Evolutionary conservation across 2,113 vertebrate genomes (phyloP).

Genomic region (Macaca mulatta): DNA sequence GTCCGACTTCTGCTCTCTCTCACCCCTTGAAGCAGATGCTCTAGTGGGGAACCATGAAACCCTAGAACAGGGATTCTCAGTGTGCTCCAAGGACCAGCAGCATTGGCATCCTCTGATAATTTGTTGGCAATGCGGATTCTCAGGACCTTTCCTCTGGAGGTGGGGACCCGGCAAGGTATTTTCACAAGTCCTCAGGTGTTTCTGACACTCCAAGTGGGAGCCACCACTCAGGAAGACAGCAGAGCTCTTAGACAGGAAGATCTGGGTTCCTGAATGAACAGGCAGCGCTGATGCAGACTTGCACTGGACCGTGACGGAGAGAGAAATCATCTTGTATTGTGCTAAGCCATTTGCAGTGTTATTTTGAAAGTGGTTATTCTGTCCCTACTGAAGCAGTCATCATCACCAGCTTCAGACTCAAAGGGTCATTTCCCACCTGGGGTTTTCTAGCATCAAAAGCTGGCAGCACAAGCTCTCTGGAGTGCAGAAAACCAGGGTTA

Average conservation of each 20-base stretch:
- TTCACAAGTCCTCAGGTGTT: background rate
- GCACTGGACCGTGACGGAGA: too few relatives aligned
- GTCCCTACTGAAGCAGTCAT: background rate
- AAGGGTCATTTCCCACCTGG: background rate
- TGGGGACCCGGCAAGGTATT: background rate
- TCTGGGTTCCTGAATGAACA: background rate
- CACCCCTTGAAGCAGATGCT: background rate
- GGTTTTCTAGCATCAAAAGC: background rate
- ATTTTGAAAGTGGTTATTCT: background rate
- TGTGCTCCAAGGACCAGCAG: background rate
- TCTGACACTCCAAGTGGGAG: background rate
- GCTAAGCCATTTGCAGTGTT: background rate
- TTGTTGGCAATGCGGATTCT: background rate
- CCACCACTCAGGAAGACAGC: background rate
- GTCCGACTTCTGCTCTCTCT: background rate
- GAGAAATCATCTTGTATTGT: background rate
- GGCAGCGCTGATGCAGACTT: background rate
- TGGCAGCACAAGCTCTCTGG: background rate
- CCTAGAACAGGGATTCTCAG: background rate
- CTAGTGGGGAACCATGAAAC: background rate
- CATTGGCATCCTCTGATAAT: background rate
- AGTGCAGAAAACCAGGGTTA: background rate
- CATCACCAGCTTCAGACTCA: background rate
- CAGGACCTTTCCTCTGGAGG: background rate
- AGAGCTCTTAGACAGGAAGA: background rate